Conservation (phyloP, 1,140 invertebrate genomes). For the Drosophila nasuta region DNA sequence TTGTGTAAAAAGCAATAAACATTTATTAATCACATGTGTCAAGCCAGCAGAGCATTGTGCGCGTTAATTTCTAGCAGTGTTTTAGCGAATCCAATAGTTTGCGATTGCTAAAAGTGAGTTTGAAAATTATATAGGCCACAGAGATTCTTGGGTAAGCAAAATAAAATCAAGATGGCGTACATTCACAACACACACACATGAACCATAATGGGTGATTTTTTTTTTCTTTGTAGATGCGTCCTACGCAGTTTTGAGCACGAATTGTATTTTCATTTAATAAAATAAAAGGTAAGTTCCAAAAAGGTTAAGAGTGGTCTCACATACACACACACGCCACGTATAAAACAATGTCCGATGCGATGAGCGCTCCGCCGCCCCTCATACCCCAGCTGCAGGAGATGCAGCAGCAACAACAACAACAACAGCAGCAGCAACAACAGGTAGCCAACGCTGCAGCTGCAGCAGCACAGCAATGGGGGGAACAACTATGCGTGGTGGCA, state of each 20-base stretch:
- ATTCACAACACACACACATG: conserved; percentile 19
- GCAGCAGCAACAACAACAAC: conserved; percentile 67
- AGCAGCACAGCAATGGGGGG: conserved; percentile 64
- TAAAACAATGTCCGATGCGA: conserved; percentile 71
- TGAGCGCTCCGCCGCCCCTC: conserved; percentile 73
- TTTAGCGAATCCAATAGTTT: conserved; percentile 4
- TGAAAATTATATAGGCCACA: conserved; percentile 39
- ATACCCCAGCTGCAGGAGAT: conserved; percentile 82
- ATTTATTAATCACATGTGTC: conserved; percentile 15
- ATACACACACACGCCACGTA: conserved; percentile 17
- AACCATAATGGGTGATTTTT: conserved; percentile 13
- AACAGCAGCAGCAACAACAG: conserved; percentile 64
- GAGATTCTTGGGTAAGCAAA: conserved; percentile 56
- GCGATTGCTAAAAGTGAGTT: conserved; percentile 3
- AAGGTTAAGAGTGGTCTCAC: conserved; percentile 38
- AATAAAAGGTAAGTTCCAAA: conserved; percentile 67
- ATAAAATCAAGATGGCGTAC: conserved; percentile 69
- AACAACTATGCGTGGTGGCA: conserved; percentile 77
- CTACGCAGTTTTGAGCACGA: conserved; percentile 14
- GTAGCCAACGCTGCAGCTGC: conserved; percentile 38
- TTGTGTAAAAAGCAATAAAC: conserved; percentile 12
- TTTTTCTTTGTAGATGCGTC: conserved; percentile 5
- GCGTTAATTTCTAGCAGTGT: conserved; percentile 22
- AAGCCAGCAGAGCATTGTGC: conserved; percentile 3
- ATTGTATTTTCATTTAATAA: conserved; percentile 6